Conservation (phyloP, 1,140 invertebrate species). For the Phthorimaea operculella region DNA sequence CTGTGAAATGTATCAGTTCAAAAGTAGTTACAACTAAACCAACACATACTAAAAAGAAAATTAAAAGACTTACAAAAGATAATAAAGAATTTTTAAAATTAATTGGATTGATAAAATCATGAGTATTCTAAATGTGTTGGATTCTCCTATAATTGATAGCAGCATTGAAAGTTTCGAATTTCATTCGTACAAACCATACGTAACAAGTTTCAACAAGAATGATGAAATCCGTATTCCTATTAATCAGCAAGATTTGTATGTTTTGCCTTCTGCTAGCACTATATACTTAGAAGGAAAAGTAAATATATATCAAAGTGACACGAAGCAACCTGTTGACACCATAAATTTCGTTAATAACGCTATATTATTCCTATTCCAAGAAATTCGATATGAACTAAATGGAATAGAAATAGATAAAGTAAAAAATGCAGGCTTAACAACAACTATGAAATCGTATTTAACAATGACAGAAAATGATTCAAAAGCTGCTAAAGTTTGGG, state of each 20-base stretch:
- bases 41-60: background rate
- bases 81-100: slow-evolving; percentile 20
- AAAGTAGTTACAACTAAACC: background rate
- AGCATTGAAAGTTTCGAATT: slow-evolving; percentile 36
- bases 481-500: slow-evolving; percentile 12
- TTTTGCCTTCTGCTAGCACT: slow-evolving; percentile 35
- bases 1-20: background rate
- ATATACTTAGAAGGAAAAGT: slow-evolving; percentile 33
- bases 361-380: slow-evolving; percentile 52
- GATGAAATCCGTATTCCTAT: slow-evolving; percentile 46
- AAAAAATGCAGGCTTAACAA: slow-evolving; percentile 47
- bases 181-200: slow-evolving; percentile 40
- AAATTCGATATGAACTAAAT: slow-evolving; percentile 60
- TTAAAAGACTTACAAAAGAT: slow-evolving; percentile 15
- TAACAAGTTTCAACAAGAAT: slow-evolving; percentile 32
- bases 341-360: slow-evolving; percentile 41
- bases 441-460: slow-evolving; percentile 43
- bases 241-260: slow-evolving; percentile 41
- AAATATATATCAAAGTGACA: slow-evolving; percentile 6
- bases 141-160: slow-evolving; percentile 23
- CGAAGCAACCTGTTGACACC: background rate
- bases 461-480: slow-evolving; percentile 14
- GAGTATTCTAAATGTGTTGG: slow-evolving; percentile 23
- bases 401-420: slow-evolving; percentile 52
- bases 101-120: slow-evolving; percentile 19